Base-by-base conservation (phyloP, 2,888 invertebrate species). In the Habroteleia sp. region DNA sequence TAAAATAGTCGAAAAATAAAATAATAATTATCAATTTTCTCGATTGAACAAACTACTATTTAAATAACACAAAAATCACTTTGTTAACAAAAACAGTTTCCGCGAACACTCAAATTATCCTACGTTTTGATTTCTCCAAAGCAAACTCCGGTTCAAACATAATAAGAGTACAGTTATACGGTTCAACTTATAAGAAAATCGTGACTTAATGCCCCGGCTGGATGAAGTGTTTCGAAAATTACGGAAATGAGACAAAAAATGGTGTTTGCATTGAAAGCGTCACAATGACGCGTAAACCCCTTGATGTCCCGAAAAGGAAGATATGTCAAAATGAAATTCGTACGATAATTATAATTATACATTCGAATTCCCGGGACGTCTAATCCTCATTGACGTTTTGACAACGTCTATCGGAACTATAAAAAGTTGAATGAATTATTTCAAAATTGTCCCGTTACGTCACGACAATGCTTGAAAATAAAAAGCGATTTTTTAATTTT, bases 321-420 rank as follows among this genome's bases (percentile, higher is more conserved):
- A 39, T 27, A 48, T 16, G 48, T 31, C 39, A 44, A 7, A 48
- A 35, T 4, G 60, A 37, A 37, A 46, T 56, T 41, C 41, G 41
- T 46, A 23, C 25, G 1, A 5, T 46, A 46, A 60, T 60, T 60
- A 60, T 58, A n/a, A n/a, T n/a, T n/a, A n/a, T n/a, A n/a, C n/a
- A 31, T 29, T 46, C 46, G 6, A 25, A 33, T 42, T 63, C 31
- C 29, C 29, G n/a, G 31, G 48, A 62, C 10, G 5, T 16, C 50
- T 63, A 63, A 63, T 63, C 63, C 48, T 42, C 52, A 42, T 52
- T 66, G 66, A 68, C 68, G 62, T 66, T 65, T 66, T 48, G 65
- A 62, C 48, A 62, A 44, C 44, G 44, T 8, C 33, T 25, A 33
- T 35, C 13, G 13, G 7, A 14, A 8, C 27, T 11, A 17, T 17